Base-by-base conservation (phyloP, 2,888 invertebrate genomes). In the Piscicola geometra region DNA sequence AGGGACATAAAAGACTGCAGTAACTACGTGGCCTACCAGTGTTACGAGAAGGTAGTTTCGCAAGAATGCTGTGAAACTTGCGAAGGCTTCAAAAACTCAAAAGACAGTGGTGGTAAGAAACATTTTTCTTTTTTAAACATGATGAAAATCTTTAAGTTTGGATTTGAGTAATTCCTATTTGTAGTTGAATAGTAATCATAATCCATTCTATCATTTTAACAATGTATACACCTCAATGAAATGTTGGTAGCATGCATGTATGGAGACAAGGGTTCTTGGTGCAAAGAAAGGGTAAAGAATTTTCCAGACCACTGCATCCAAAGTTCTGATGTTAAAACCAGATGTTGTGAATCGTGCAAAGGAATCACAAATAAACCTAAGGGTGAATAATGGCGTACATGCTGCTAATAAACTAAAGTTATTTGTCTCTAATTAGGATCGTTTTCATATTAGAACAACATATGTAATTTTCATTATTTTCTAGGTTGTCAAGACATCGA, bases 301-400 rank as follows among this genome's bases (percentile, higher is more conserved):
- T 25, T 5, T 25, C 60, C 60, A 18, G n/a, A 21, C 25, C 15
- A 56, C n/a, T 56, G 60, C 25, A 15, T 56, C 12, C 9, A n/a
- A 56, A 56, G 60, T 56, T 21, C 25, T 3, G 60, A 56, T 25
- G n/a, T 56, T 3, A 56, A 56, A 21, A 56, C 12, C 3, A 5
- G 60, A n/a, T 56, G 60, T 21, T 56, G 60, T 56, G 60, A 25
- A 56, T 56, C 60, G 25, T 56, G 60, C 60, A 56, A 56, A 21
- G n/a, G n/a, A 18, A n/a, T 56, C 25, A 56, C 9, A 56, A n/a
- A 56, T n/a, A 56, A 56, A 56, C 9, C 60, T 21, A 56, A 56
- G 25, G 60, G 60, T 56, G 21, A 25, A 25, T 25, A 56, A 5
- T n/a, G n/a, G 41, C 15, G 41, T 5, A 9, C 41, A 41, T 9